Conservation (phyloP, 2,888 invertebrate genomes). For the Anaspis maculata region DNA sequence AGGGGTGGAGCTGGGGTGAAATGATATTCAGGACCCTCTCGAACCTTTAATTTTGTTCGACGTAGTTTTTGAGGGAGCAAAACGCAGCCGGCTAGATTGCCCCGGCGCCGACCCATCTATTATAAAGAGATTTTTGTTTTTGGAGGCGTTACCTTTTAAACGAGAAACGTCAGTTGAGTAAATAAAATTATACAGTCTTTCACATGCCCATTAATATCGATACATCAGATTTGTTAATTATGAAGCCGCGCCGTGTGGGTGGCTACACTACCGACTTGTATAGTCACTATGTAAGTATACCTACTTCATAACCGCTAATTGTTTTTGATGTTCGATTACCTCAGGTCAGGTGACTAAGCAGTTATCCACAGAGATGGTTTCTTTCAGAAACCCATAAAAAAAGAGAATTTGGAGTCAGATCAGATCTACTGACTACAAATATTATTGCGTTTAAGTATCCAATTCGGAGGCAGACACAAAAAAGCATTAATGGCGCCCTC, state of each 20-base stretch:
- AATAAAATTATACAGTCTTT: slow-evolving; percentile 37
- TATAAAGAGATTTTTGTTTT: slow-evolving; percentile 36
- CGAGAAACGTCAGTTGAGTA: slow-evolving; percentile 34
- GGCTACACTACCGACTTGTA: slow-evolving; percentile 18
- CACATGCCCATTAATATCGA: slow-evolving; percentile 29
- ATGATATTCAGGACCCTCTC: slow-evolving; percentile 14
- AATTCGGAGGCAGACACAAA: slow-evolving; percentile 1
- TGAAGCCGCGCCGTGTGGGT: slow-evolving; percentile 24
- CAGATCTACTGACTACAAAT: too few relatives aligned
- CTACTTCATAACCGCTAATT: slow-evolving; percentile 19
- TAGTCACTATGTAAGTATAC: slow-evolving; percentile 5
- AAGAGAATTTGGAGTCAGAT: slow-evolving; percentile 4
- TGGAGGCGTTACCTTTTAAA: slow-evolving; percentile 33
- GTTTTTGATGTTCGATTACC: slow-evolving; percentile 19
- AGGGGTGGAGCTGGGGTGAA: too few relatives aligned
- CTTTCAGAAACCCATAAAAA: slow-evolving; percentile 3
- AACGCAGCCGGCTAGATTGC: slow-evolving; percentile 9
- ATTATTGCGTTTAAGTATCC: too few relatives aligned
- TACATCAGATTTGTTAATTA: slow-evolving; percentile 29
- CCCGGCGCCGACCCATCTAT: slow-evolving; percentile 29
- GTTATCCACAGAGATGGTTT: slow-evolving; percentile 6
- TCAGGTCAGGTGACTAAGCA: slow-evolving; percentile 14
- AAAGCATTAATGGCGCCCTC: slow-evolving; percentile 6
- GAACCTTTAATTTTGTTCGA: slow-evolving; percentile 16
- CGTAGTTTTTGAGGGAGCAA: too few relatives aligned